Evolutionary conservation across 2,888 invertebrate genomes (phyloP).

Genomic region (Chironomus riparius): DNA sequence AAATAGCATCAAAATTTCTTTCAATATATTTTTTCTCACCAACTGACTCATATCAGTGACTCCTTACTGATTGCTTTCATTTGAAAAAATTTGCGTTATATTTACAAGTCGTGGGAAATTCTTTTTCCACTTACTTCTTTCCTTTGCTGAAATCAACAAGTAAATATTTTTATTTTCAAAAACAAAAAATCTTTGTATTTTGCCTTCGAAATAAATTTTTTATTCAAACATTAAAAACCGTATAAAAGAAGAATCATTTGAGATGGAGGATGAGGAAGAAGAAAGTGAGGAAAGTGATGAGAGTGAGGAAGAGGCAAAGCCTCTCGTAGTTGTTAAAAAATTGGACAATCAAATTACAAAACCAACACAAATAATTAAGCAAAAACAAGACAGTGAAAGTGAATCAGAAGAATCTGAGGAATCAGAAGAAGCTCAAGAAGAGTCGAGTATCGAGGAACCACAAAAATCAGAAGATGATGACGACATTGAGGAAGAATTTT

Average conservation of each 20-base stretch:
- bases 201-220: neutral
- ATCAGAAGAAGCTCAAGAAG: neutral
- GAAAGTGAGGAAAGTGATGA: neutral
- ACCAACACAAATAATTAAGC: too few relatives aligned
- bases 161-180: neutral
- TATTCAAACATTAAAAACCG: neutral
- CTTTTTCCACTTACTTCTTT: neutral
- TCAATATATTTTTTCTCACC: too few relatives aligned
- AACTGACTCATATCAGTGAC: too few relatives aligned
- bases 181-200: neutral
- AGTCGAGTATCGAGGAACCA: too few relatives aligned
- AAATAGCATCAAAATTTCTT: too few relatives aligned
- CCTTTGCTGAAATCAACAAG: neutral
- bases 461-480: neutral
- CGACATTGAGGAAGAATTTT: neutral
- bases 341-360: neutral
- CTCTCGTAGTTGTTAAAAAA: neutral
- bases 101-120: too few relatives aligned
- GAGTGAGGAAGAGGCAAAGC: neutral
- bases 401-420: neutral
- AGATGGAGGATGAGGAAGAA: neutral
- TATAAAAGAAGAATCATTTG: neutral
- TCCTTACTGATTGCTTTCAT: too few relatives aligned
- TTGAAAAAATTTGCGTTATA: too few relatives aligned
- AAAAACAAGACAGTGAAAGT: neutral